Conservation (phyloP, 2,113 vertebrate species). For the Pseudorectes ferrugineus region DNA sequence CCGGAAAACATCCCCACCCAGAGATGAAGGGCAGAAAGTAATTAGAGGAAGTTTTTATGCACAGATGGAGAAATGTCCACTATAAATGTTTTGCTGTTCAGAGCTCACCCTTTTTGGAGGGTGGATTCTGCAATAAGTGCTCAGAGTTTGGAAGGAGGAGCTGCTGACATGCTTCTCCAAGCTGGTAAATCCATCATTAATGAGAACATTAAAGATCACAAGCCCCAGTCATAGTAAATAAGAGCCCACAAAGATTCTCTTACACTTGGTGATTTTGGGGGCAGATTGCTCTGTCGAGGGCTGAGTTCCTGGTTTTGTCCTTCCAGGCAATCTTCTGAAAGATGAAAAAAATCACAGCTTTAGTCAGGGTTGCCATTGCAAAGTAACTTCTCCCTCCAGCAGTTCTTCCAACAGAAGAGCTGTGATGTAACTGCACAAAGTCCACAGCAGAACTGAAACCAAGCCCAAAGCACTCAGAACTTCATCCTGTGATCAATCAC, state of each 20-base stretch:
- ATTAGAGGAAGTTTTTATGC: not conserved
- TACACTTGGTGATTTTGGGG: slow-evolving; percentile 33
- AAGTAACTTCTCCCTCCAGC: not conserved
- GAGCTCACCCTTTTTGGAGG: not conserved
- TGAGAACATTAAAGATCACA: not conserved
- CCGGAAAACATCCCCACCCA: not conserved
- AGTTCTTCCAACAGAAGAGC: not conserved
- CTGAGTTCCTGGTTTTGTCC: not conserved
- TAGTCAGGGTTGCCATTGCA: not conserved
- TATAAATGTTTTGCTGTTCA: not conserved
- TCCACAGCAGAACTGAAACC: slow-evolving; percentile 15
- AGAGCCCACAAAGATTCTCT: not conserved
- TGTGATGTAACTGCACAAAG: not conserved
- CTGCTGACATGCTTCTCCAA: not conserved
- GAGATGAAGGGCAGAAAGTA: not conserved
- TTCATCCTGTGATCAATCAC: not conserved
- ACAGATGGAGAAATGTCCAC: not conserved
- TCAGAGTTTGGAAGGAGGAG: not conserved
- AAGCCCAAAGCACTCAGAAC: not conserved
- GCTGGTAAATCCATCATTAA: not conserved
- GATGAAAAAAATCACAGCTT: not conserved
- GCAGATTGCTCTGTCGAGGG: not conserved
- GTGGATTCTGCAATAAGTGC: not conserved
- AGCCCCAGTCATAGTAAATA: not conserved
- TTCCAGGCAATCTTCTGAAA: not conserved